Percentiles rank a stretch among this genome's conserved stretches.
Evolutionary conservation across 2,797 vertebrate genomes (phyloP).

Genomic region (Moxostoma hubbsi): DNA sequence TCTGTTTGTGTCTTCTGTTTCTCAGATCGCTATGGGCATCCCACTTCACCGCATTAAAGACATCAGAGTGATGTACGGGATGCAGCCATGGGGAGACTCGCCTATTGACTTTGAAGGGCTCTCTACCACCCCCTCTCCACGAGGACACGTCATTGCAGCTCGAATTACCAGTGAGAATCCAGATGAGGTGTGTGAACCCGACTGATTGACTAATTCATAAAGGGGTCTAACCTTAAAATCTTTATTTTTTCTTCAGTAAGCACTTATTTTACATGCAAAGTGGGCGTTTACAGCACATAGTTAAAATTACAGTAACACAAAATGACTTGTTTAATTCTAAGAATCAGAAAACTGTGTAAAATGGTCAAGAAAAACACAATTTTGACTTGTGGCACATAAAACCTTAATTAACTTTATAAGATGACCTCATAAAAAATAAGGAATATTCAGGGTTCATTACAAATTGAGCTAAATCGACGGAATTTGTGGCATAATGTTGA

Average conservation of each 20-base stretch:
- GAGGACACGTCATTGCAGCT: constrained; percentile 96
- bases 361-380: too few relatives aligned
- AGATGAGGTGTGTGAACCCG: constrained; percentile 84
- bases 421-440: neutral
- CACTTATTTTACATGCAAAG: neutral
- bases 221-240: neutral
- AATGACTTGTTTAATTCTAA: neutral
- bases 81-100: constrained; percentile 90
- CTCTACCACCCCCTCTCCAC: constrained; percentile 86
- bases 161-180: constrained; percentile 99
- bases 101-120: constrained; percentile 93
- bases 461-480: too few relatives aligned
- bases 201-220: neutral
- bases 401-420: neutral
- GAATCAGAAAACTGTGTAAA: neutral
- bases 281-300: neutral
- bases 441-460: neutral
- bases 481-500: too few relatives aligned
- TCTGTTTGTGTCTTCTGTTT: constrained; percentile 56
- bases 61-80: constrained; percentile 79
- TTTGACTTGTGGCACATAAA: neutral
- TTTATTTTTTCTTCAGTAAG: neutral
- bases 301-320: neutral
- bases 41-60: constrained; percentile 91
- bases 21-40: constrained; percentile 93